Evolutionary conservation across 2,113 vertebrate genomes (phyloP).

Genomic region (Trichomycterus rosablanca): DNA sequence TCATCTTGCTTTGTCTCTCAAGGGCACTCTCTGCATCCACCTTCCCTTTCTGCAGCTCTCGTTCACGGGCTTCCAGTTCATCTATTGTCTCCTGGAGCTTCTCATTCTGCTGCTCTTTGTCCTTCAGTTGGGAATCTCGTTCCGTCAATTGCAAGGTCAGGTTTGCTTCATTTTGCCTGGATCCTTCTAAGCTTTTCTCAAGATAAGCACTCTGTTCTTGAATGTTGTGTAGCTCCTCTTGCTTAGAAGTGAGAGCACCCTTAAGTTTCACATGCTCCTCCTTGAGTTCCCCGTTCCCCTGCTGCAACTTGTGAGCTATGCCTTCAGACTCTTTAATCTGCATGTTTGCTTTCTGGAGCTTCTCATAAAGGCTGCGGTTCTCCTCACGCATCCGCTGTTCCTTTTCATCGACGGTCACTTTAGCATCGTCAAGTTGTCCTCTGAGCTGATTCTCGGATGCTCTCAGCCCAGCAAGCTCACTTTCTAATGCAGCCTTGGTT

Average conservation of each 20-base stretch:
- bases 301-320: slow-evolving; percentile 60
- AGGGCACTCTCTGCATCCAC: slow-evolving; percentile 56
- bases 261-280: slow-evolving; percentile 70
- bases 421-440: slow-evolving; percentile 61
- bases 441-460: slow-evolving; percentile 78
- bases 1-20: slow-evolving; percentile 56
- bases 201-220: slow-evolving; percentile 66
- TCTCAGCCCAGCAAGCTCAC: slow-evolving; percentile 59
- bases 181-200: slow-evolving; percentile 67
- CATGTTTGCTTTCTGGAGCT: slow-evolving; percentile 68
- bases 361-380: slow-evolving; percentile 75
- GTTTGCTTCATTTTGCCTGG: slow-evolving; percentile 66
- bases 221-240: slow-evolving; percentile 71
- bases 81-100: slow-evolving; percentile 61
- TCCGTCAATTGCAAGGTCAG: slow-evolving; percentile 67
- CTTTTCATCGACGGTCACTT: slow-evolving; percentile 65
- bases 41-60: slow-evolving; percentile 61
- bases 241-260: slow-evolving; percentile 62
- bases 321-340: slow-evolving; percentile 66
- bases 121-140: slow-evolving; percentile 61
- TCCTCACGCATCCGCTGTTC: slow-evolving; percentile 68
- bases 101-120: slow-evolving; percentile 57
- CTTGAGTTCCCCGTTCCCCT: slow-evolving; percentile 72
- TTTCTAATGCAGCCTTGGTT: slow-evolving; percentile 61
- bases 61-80: slow-evolving; percentile 22